These are phyloP conservation scores for Pedicia rivosa DNA, from an alignment of 2,888 invertebrate species.

Conservation along the genomic window DNA sequence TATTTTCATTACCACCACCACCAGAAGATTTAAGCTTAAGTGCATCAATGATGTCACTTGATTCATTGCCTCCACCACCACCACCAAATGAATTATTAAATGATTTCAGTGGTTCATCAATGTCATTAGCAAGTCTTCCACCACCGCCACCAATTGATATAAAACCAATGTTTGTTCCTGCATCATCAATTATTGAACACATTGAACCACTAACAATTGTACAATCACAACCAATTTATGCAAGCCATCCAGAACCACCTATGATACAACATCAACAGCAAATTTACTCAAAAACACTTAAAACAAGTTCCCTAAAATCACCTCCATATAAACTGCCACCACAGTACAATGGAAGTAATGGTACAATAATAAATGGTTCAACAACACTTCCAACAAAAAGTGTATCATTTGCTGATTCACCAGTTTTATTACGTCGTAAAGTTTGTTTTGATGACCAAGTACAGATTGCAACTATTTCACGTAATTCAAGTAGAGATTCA, in stretches of 20 bases:
- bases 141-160: constrained; percentile 48
- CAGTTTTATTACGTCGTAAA: constrained; percentile 29
- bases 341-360: constrained; percentile 21
- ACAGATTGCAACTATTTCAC: constrained; percentile 18
- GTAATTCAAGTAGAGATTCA: constrained; percentile 11
- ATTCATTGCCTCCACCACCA: constrained; percentile 66
- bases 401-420: constrained; percentile 31
- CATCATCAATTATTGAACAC: background rate
- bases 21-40: constrained; percentile 40
- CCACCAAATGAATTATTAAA: constrained; percentile 34
- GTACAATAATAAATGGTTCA: no score
- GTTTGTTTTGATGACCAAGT: constrained; percentile 28
- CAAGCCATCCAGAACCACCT: background rate
- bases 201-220: background rate
- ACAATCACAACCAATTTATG: background rate
- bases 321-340: constrained; percentile 28
- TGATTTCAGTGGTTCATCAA: constrained; percentile 44
- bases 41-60: constrained; percentile 59
- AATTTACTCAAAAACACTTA: constrained; percentile 15
- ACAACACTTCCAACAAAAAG: constrained; percentile 17
- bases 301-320: constrained; percentile 18
- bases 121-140: constrained; percentile 52
- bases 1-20: constrained; percentile 49
- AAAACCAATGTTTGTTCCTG: constrained; percentile 20
- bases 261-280: background rate